Evolutionary conservation across 2,888 invertebrate species (phyloP), one percentile per base, ranked within the genome.

Genomic region (Oxystoma pomonae): DNA sequence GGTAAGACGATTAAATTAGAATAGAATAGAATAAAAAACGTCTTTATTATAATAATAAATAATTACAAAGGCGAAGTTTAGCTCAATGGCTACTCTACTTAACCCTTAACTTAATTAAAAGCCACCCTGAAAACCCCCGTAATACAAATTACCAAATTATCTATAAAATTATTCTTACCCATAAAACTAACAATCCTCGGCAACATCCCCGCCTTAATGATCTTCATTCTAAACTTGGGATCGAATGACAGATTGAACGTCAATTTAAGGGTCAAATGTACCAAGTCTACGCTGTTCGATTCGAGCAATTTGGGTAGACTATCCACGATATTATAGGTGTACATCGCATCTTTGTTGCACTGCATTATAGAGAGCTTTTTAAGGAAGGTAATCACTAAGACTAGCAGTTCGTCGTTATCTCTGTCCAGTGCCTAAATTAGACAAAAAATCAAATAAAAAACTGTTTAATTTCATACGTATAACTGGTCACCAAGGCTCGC

Each of bases 241-340:
- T 98, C 98, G 82, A 99, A 99, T 12, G 97, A 96, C 69, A 99
- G 86, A 86, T 99, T 99, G 77, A 95, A 94, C 18, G 99, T 83
- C 61, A 98, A 83, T 75, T 94, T 90, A 53, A 97, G 83, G 19
- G 94, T 90, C 66, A 94, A 90, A 81, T 92, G 91, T 21, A 92
- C 86, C 68, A 94, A 82, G 77, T 85, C 84, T 0, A 83, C 79
- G 70, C 83, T 83, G 50, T 86, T 86, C 66, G 83, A 82, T 74
- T 88, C 87, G 68, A 98, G 82, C 68, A 97, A 82, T 60, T 90
- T 87, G 2, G 92, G 90, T 71, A 98, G 78, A 79, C 93, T 94
- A 71, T 95, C 92, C 60, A 94, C 84, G 59, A 95, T 86, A 73
- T 90, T 89, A 72, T 89, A 83, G 61, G 90, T 88, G 18, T 87